phyloP scores from a whole-genome alignment of 1,140 invertebrate species.

The Dryas iulia region DNA sequence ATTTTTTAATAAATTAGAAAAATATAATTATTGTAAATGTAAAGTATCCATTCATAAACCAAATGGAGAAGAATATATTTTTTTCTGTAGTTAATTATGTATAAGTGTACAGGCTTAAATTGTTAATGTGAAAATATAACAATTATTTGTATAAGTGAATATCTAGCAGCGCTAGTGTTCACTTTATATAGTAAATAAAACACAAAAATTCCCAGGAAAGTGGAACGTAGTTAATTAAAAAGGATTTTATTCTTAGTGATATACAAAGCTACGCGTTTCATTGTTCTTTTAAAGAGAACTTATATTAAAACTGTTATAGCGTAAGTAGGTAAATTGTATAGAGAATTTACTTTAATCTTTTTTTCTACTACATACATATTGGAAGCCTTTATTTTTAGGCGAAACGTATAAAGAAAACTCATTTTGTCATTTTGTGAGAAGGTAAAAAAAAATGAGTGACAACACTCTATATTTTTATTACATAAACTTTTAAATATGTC shows the following conservation, averaged over 20 bases:
- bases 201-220: constrained; percentile 7
- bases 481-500: no score
- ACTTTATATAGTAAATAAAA: constrained; percentile 11
- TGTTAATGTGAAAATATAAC: neutral
- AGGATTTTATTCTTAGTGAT: constrained; percentile 25
- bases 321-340: neutral
- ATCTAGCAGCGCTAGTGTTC: neutral
- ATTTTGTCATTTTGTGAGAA: no score
- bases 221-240: constrained; percentile 28
- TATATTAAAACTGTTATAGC: constrained; percentile 8
- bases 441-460: no score
- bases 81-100: no score
- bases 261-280: constrained; percentile 14
- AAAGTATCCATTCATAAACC: no score
- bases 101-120: no score
- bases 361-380: neutral
- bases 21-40: no score
- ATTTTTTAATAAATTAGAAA: no score
- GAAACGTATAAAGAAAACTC: neutral
- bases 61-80: no score
- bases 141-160: neutral
- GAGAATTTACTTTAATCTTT: no score
- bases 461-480: no score
- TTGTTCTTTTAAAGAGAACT: constrained; percentile 17
- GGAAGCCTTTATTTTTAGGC: neutral